phyloP scores from a whole-genome alignment of 2,797 vertebrate species.

The Cryptoblepharus egeriae region DNA sequence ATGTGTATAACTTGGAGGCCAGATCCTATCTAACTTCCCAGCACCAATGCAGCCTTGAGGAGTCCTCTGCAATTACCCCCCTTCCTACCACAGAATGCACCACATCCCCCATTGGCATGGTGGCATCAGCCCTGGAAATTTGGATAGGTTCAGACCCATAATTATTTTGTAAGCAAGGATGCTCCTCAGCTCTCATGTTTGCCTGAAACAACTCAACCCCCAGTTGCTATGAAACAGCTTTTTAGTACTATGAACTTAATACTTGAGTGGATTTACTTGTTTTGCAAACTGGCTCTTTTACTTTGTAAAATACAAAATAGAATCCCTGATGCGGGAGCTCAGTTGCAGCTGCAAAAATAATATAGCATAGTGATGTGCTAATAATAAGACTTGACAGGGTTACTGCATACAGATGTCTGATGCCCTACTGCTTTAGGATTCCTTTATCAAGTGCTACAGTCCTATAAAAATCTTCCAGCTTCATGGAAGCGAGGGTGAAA shows the following conservation, averaged over 20 bases:
- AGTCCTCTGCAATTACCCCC: no score
- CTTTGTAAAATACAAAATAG: conserved; percentile 34
- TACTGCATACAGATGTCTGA: conserved; percentile 1
- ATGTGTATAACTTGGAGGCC: neutral
- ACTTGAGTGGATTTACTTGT: conserved; percentile 24
- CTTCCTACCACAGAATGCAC: no score
- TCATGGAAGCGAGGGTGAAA: neutral
- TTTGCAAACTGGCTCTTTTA: neutral
- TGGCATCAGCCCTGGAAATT: no score
- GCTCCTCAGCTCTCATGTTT: neutral
- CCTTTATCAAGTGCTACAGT: neutral
- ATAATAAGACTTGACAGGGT: neutral
- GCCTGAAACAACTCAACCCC: no score
- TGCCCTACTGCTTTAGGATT: neutral
- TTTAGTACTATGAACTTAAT: neutral
- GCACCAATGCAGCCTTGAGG: no score
- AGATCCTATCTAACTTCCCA: no score
- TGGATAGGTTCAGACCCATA: no score
- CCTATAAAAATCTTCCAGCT: neutral
- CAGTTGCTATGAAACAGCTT: neutral
- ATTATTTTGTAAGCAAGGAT: neutral
- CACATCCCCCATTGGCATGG: no score
- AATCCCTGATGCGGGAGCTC: conserved; percentile 8
- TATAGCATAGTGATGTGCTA: neutral
- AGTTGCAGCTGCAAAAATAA: conserved; percentile 3